phyloP scores from a whole-genome alignment of 2,797 vertebrate species.

The Cottoperca gobio region DNA sequence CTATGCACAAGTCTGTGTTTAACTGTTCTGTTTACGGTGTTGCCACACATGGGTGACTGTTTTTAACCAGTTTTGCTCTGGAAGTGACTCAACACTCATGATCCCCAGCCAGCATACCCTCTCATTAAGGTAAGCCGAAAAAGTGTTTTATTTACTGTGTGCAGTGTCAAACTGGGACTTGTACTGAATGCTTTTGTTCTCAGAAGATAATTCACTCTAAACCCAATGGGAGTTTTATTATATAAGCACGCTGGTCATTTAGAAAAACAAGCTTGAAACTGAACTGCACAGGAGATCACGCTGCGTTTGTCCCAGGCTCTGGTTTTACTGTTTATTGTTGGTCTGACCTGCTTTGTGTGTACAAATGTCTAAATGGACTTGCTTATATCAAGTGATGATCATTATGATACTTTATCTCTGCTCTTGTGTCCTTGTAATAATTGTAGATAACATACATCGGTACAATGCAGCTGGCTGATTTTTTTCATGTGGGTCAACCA shows the following conservation, averaged over 20 bases:
- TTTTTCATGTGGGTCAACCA: slow-evolving; percentile 2
- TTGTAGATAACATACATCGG: too few species aligned
- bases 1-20: slow-evolving; percentile 28
- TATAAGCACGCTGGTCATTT: background rate
- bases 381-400: slow-evolving; percentile 18
- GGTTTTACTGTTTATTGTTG: slow-evolving; percentile 45
- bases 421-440: slow-evolving; percentile 15
- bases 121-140: slow-evolving; percentile 74
- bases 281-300: slow-evolving; percentile 3
- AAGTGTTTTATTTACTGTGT: background rate
- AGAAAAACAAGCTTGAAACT: slow-evolving; percentile 7
- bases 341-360: slow-evolving; percentile 33
- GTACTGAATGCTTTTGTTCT: background rate
- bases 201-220: background rate
- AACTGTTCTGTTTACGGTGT: slow-evolving; percentile 28
- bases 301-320: slow-evolving; percentile 15
- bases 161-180: background rate
- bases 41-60: slow-evolving; percentile 56
- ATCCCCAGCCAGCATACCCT: slow-evolving; percentile 66
- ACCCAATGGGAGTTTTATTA: background rate
- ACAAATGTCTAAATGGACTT: slow-evolving; percentile 22
- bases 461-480: background rate
- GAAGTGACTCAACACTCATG: slow-evolving; percentile 68
- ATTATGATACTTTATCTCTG: background rate
- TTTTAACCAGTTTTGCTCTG: slow-evolving; percentile 52